Base-by-base conservation (phyloP, 1,140 invertebrate species). In the Lethocerus indicus region DNA sequence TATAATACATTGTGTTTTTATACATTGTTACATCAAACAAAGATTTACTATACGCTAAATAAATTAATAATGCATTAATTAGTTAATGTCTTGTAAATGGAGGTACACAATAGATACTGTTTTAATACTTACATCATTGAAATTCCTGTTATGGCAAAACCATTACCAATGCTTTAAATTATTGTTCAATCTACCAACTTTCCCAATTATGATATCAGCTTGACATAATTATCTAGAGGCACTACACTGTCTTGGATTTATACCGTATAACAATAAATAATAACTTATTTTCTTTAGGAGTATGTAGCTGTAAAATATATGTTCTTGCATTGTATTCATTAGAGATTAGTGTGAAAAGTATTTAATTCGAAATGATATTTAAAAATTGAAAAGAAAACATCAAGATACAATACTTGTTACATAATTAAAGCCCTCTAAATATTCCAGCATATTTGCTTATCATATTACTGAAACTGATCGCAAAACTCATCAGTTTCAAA, bases 1-100 rank as follows among this genome's bases (percentile, higher is more conserved):
- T n/a, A n/a, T n/a, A n/a, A n/a, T n/a, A n/a, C n/a, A n/a, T n/a
- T n/a, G n/a, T n/a, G n/a, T 44, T 26, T 44, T 28, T 44, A 44
- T 44, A 44, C 42, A 44, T 14, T 16, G 25, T 27, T 44, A 44
- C 42, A 44, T 44, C 25, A 26, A 44, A 44, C 42, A 44, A 44
- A 44, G n/a, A n/a, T n/a, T n/a, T 27, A 16, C 42, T 44, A 44
- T 28, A 28, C 23, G 18, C 42, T 44, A 44, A 16, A 44, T 27
- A 20, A 44, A 44, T 44, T 28, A 44, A 26, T 44, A 28, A 12
- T 44, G 29, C 42, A 44, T 44, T 28, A 16, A n/a, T 44, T 20
- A 44, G 18, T 44, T 44, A 13, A 14, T 28, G 14, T 5, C 6
- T 39, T 5, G 7, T 18, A 39, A 16, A 20, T 7, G 42, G 23